Percentiles rank a stretch among this genome's conserved stretches.
These are phyloP conservation scores for Alcedo quadribrachys DNA, from an alignment of 2,797 vertebrate genomes.

Conservation along the genomic window DNA sequence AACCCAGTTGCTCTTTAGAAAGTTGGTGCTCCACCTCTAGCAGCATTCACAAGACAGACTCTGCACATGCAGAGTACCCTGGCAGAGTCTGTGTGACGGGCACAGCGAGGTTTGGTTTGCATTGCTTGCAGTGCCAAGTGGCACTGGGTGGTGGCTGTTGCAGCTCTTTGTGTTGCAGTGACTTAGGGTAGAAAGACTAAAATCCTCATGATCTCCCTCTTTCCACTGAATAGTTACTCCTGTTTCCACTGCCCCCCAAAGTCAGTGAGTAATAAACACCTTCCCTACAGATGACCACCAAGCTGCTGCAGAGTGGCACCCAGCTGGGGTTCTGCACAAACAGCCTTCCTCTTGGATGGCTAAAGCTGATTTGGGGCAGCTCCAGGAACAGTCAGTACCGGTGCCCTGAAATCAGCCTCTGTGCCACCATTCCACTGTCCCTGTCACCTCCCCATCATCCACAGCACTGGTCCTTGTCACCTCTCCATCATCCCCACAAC, in stretches of 20 bases:
- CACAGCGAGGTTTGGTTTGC: background rate
- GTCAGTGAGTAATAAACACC: background rate
- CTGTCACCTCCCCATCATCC: background rate
- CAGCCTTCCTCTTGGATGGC: background rate
- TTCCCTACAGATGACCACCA: fast-evolving
- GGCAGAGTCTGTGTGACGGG: fast-evolving
- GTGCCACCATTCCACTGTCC: background rate
- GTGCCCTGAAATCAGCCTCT: background rate
- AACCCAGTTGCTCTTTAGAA: background rate
- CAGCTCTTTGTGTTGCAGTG: background rate
- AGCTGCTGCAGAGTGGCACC: background rate
- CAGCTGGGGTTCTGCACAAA: fast-evolving
- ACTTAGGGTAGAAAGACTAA: background rate
- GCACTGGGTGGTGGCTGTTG: background rate
- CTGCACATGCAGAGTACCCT: background rate
- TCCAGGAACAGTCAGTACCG: fast-evolving
- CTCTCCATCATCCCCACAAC: too few relatives aligned
- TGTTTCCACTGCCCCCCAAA: background rate
- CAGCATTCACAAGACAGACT: background rate
- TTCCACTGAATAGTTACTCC: background rate
- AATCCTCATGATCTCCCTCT: background rate
- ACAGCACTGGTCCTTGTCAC: too few relatives aligned
- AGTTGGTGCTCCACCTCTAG: background rate
- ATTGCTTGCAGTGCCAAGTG: background rate
- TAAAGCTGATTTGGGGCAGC: background rate